A percentile compares a stretch with the other conserved stretches of the same genome.
These are phyloP conservation scores for Lepidocolaptes lacrymiger DNA, from an alignment of 2,797 vertebrate species.

Conservation along the genomic window DNA sequence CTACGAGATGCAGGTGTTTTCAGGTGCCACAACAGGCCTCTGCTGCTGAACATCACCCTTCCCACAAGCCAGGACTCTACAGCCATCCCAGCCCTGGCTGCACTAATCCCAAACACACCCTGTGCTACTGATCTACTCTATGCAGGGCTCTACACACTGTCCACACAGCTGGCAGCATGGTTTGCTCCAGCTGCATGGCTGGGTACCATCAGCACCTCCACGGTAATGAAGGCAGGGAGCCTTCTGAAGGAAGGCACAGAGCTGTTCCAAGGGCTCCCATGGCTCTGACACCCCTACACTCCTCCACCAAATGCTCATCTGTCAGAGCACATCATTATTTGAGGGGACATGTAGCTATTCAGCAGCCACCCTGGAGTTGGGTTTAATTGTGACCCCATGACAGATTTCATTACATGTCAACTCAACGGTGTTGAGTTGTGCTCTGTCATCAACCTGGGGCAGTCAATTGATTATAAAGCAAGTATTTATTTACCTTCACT, in stretches of 20 bases:
- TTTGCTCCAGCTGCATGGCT: not conserved
- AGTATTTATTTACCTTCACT: slow-evolving; percentile 68
- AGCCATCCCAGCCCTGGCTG: not conserved
- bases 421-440: not conserved
- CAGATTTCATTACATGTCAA: slow-evolving; percentile 60
- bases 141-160: fast-evolving
- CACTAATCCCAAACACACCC: not conserved
- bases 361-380: slow-evolving; percentile 9
- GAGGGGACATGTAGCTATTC: not conserved
- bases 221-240: fast-evolving
- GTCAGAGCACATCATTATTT: not conserved
- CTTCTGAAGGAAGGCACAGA: not conserved
- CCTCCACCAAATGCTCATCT: not conserved
- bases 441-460: slow-evolving; percentile 37
- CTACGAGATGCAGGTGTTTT: not conserved
- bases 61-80: not conserved
- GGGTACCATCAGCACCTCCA: not conserved
- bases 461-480: slow-evolving; percentile 55
- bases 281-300: not conserved
- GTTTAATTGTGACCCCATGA: slow-evolving; percentile 55
- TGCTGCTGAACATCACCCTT: not conserved
- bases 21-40: not conserved
- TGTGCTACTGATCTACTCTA: fast-evolving
- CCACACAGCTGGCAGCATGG: fast-evolving
- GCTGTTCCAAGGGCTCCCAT: not conserved